These are phyloP conservation scores for Darevskia mixta DNA, from an alignment of 2,797 vertebrate species.

Conservation along the genomic window DNA sequence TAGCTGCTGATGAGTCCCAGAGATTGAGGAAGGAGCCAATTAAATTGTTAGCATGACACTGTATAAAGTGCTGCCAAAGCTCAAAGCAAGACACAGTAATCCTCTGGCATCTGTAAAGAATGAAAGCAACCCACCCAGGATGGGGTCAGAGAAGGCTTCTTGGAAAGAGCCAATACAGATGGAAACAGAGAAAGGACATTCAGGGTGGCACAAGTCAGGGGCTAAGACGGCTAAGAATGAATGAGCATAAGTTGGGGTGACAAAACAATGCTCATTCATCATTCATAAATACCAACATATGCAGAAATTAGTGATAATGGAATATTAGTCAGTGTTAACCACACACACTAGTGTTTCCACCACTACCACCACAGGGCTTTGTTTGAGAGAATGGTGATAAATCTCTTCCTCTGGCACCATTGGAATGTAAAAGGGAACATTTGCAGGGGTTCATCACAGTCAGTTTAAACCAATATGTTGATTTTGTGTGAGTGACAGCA, in stretches of 20 bases:
- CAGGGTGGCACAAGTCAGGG: not conserved
- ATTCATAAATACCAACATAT: not conserved
- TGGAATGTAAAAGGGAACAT: not conserved
- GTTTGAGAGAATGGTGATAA: not conserved
- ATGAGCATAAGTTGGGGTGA: not conserved
- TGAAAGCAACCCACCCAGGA: conserved; percentile 26
- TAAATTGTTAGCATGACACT: conserved; percentile 26
- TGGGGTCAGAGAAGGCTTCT: not conserved
- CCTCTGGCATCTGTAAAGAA: conserved; percentile 29
- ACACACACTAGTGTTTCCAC: too few species aligned
- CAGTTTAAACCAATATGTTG: not conserved
- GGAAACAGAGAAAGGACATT: not conserved
- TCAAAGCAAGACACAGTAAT: conserved; percentile 16
- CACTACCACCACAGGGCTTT: not conserved
- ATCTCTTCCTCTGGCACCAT: not conserved
- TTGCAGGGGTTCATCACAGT: not conserved
- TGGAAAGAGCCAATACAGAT: not conserved
- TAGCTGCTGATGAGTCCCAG: not conserved
- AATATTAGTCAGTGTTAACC: not conserved
- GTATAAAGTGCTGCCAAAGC: conserved; percentile 7
- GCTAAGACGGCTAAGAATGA: not conserved
- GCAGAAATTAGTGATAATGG: not conserved
- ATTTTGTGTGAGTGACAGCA: not conserved
- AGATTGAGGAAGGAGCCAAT: not conserved
- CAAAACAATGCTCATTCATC: too few species aligned